phyloP scores from a whole-genome alignment of 2,888 invertebrate genomes.

The Scelioninae gen. 2 region DNA sequence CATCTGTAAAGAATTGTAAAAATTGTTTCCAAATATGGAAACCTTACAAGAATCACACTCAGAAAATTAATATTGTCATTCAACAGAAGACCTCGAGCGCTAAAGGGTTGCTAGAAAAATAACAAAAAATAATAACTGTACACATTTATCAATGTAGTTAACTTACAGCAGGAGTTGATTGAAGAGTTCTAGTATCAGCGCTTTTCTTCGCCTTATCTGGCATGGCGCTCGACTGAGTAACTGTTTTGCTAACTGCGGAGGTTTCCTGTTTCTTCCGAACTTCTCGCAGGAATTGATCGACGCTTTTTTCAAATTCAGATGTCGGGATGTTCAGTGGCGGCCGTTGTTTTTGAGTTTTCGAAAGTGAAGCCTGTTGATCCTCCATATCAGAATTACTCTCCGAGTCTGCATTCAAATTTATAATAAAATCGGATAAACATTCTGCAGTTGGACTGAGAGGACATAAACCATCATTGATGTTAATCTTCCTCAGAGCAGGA shows the following conservation, averaged over 20 bases:
- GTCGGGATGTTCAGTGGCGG: constrained; percentile 62
- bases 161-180: constrained; percentile 51
- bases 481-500: constrained; percentile 60
- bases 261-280: constrained; percentile 70
- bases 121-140: too few relatives aligned
- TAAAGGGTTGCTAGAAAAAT: too few relatives aligned
- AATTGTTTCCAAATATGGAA: too few relatives aligned
- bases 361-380: background rate
- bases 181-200: constrained; percentile 1
- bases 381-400: constrained; percentile 70
- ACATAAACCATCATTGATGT: constrained; percentile 60
- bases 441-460: constrained; percentile 61
- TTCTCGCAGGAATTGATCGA: constrained; percentile 71
- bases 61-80: too few relatives aligned
- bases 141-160: background rate
- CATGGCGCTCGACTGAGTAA: background rate
- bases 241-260: constrained; percentile 47
- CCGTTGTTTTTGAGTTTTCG: background rate
- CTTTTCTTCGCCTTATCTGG: constrained; percentile 7
- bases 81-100: too few relatives aligned
- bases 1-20: too few relatives aligned
- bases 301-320: constrained; percentile 72
- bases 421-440: constrained; percentile 66
- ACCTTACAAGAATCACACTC: too few relatives aligned
- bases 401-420: constrained; percentile 68